Base-by-base conservation (phyloP, 2,113 vertebrate species). In the Oplegnathus fasciatus region DNA sequence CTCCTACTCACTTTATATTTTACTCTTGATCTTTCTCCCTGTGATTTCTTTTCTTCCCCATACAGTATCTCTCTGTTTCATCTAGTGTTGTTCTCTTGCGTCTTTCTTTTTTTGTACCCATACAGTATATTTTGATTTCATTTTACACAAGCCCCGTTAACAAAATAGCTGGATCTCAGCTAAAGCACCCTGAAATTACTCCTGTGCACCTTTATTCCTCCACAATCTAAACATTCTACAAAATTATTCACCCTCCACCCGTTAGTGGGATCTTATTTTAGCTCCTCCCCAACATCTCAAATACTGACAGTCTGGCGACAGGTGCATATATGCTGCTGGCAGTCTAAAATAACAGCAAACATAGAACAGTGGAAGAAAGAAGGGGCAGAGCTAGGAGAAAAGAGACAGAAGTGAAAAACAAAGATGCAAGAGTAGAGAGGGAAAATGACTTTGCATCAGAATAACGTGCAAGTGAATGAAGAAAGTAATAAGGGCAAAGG, bases 271-370 rank as follows among this genome's bases (percentile, higher is more conserved):
- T 58, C 20, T 71, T 87, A n/a, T 82, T 65, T 68, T 73, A 62
- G 58, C 67, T 52, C 58, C 11, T 64, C 26, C 30, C 34, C 14
- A n/a, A 80, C 65, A 84, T 61, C 58, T 93, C 58, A 77, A 26
- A 79, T 48, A 24, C 34, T 83, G 87, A 83, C 76, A 85, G 71
- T 44, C 15, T 62, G 78, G 24, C 86, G 88, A 85, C 89, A 85
- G 65, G 66, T 78, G 71, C 28, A 64, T 44, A 78, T 62, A 74
- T 76, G 34, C 66, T 65, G 75, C 85, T 60, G 75, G 50, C 40
- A 83, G 82, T 78, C 80, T 80, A 76, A 86, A 91, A 86, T 87
- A 86, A 83, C 82, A 89, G 82, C 81, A 78, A 75, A 89, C 32
- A 80, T 30, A 28, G 44, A 91, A 76, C 50, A 46, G 40, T 62